These are phyloP conservation scores for Tanaodytes sp. DNA, from an alignment of 2,888 invertebrate genomes.

Conservation along the genomic window DNA sequence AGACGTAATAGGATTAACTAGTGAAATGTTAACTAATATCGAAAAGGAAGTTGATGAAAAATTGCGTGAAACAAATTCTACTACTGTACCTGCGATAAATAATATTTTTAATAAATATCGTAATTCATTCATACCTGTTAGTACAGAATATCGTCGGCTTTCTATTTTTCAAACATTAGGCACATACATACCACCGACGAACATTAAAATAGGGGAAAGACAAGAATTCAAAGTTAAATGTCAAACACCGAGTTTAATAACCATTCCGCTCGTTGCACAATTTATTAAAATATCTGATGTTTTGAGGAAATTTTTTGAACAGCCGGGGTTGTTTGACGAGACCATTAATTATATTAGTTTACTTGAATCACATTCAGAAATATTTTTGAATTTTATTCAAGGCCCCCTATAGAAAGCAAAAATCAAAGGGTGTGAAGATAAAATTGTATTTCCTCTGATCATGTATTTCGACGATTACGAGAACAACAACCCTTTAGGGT, in stretches of 20 bases:
- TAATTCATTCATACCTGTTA: neutral
- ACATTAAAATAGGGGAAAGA: neutral
- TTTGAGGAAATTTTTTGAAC: conserved; percentile 6
- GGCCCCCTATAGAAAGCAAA: conserved; percentile 3
- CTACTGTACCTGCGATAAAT: neutral
- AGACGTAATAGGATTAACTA: neutral
- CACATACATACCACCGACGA: conserved; percentile 3
- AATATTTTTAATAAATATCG: conserved; percentile 1
- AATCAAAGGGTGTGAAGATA: neutral
- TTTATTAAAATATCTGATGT: conserved; percentile 3
- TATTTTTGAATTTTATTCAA: conserved; percentile 6
- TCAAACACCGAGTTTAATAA: neutral
- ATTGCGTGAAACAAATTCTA: neutral
- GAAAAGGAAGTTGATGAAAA: neutral
- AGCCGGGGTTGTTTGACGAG: conserved; percentile 2
- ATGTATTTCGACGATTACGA: conserved; percentile 17
- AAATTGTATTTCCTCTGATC: conserved; percentile 7
- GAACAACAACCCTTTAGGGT: conserved; percentile 16
- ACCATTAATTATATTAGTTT: neutral
- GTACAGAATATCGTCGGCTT: conserved; percentile 4
- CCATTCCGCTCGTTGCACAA: neutral
- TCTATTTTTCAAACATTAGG: neutral
- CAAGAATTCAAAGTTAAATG: conserved; percentile 5
- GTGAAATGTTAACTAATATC: neutral
- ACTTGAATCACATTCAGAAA: neutral